phyloP scores from a whole-genome alignment of 2,797 vertebrate species.

The Lophius americanus region DNA sequence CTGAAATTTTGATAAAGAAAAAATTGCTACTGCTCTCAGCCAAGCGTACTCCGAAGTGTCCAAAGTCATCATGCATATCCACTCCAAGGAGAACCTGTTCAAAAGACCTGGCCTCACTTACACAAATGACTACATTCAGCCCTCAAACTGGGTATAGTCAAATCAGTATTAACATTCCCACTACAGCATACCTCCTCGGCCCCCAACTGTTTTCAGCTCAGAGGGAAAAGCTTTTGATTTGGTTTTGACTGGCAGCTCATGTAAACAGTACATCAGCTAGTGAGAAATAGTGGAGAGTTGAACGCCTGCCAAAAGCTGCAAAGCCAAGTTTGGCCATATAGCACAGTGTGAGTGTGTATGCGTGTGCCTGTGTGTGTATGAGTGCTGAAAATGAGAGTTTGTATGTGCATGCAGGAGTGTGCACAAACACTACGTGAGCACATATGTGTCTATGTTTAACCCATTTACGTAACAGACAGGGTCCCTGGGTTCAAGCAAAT shows the following conservation, averaged over 20 bases:
- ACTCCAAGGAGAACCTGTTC: slow-evolving; percentile 17
- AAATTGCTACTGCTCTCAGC: slow-evolving; percentile 14
- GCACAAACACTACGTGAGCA: slow-evolving; percentile 65
- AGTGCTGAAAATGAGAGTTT: slow-evolving; percentile 52
- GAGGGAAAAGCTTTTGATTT: slow-evolving; percentile 75
- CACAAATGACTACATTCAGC: slow-evolving; percentile 53
- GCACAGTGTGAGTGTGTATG: slow-evolving; percentile 47
- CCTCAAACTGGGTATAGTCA: slow-evolving; percentile 47
- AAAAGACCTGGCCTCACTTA: slow-evolving; percentile 6
- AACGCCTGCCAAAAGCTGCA: slow-evolving; percentile 75
- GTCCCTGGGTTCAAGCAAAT: slow-evolving; percentile 75
- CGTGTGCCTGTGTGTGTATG: slow-evolving; percentile 37
- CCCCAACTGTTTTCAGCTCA: slow-evolving; percentile 70
- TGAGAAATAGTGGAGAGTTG: slow-evolving; percentile 73
- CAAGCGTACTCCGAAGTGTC: slow-evolving; percentile 14
- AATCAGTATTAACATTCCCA: slow-evolving; percentile 53
- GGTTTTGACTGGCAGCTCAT: slow-evolving; percentile 80
- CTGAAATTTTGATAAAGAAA: slow-evolving; percentile 7
- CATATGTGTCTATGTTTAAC: slow-evolving; percentile 76
- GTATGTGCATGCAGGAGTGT: slow-evolving; percentile 65
- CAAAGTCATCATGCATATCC: slow-evolving; percentile 12
- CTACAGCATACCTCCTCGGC: slow-evolving; percentile 57
- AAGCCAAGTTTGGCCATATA: slow-evolving; percentile 76
- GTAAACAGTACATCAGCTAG: slow-evolving; percentile 79
- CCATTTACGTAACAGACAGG: slow-evolving; percentile 73